Evolutionary conservation across 2,888 invertebrate genomes (phyloP), one percentile per base, ranked within the genome.

Genomic region (Latheticus oryzae): DNA sequence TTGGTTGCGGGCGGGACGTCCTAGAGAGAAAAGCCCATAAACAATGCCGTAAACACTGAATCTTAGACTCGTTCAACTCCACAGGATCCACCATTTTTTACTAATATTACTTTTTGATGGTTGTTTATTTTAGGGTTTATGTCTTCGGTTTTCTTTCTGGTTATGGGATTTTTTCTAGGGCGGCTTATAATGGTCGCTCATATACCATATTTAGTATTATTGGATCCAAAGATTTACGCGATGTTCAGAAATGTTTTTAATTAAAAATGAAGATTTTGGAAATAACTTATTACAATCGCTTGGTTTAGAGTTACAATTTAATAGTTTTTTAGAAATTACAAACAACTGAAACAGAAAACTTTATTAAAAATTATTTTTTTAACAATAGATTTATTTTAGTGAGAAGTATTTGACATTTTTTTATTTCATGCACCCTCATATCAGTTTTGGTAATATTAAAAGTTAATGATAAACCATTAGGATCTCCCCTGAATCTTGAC

Each of bases 111-210:
- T 65, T 66, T 73, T 74, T 73, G 73, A 73, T 71, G 71, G 73
- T 68, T 75, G 74, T 73, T 75, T 75, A 75, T 74, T 74, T 72
- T 72, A 66, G 69, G 63, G 63, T 73, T 73, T 74, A 74, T 73
- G 73, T 65, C 58, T 66, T 67, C 62, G 64, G 62, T 64, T 58
- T 55, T 62, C 53, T 56, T 59, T 58, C 48, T 23, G 54, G 52
- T 57, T 38, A 47, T 58, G 51, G 43, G 55, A 57, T 57, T 57
- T 52, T 60, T 63, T 57, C 59, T 58, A 59, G 52, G 58, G 21
- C 54, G 42, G 43, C 23, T 45, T 45, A 45, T 45, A 28, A 45
- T 17, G 30, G 45, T 28, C 26, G 21, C 37, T 52, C 56, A 52
- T 60, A 60, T 60, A 60, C 45, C 47, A 57, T 60, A 40, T 62